A percentile compares a stretch with the other conserved stretches of the same genome.
Conservation (phyloP, 2,797 vertebrate species). For the Gambusia yucatana region DNA sequence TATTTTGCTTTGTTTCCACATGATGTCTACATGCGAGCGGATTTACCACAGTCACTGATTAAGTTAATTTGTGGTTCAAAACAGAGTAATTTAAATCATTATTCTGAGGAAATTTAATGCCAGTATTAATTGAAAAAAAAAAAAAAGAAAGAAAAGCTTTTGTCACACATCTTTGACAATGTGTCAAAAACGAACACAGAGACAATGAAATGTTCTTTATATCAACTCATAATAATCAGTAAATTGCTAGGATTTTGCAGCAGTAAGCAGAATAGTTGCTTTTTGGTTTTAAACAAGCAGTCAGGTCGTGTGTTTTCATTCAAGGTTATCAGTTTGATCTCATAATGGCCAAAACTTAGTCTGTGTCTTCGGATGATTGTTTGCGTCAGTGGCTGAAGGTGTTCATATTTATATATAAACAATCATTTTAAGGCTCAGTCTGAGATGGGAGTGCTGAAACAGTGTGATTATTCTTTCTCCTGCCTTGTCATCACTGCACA, state of each 20-base stretch:
- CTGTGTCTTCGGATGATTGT: background rate
- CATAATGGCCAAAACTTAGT: background rate
- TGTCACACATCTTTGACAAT: background rate
- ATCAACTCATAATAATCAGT: background rate
- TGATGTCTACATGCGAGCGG: background rate
- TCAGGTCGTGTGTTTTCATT: background rate
- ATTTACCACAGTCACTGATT: background rate
- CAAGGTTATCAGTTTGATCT: constrained; percentile 1
- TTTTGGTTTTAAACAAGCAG: background rate
- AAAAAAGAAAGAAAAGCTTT: background rate
- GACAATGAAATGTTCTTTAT: background rate
- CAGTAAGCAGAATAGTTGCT: background rate
- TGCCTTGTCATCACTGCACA: constrained; percentile 55
- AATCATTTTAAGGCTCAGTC: constrained; percentile 30
- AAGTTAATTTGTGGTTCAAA: background rate
- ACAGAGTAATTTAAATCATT: background rate
- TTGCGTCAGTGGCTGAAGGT: background rate
- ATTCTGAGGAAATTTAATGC: too few species aligned
- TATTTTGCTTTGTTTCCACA: background rate
- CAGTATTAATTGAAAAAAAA: background rate
- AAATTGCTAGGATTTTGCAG: background rate
- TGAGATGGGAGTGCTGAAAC: constrained; percentile 42
- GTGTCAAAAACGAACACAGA: background rate
- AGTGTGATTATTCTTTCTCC: constrained; percentile 50
- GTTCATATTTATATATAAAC: constrained; percentile 42